These are phyloP conservation scores for Magallana ariakensis DNA, from an alignment of 1,140 invertebrate genomes.

Conservation along the genomic window DNA sequence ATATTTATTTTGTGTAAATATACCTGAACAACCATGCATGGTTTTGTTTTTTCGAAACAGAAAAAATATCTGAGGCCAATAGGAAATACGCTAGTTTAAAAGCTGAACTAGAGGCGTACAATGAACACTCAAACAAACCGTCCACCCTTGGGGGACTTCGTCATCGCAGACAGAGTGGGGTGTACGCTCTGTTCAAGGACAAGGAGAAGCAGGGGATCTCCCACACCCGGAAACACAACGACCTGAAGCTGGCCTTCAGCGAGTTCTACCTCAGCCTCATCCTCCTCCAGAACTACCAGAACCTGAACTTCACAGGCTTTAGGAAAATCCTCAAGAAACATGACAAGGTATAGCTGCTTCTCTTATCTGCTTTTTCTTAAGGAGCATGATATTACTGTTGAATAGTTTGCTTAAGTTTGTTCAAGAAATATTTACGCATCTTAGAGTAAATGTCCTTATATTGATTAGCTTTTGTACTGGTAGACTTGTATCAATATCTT, in stretches of 20 bases:
- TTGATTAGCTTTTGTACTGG: too few species aligned
- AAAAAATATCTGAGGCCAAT: constrained; percentile 98
- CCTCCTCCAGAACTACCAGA: constrained; percentile 89
- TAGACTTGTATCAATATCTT: too few species aligned
- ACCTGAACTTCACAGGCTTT: constrained; percentile 99
- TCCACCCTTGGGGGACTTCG: constrained; percentile 61
- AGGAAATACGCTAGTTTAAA: constrained; percentile 95
- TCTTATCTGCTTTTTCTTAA: too few species aligned
- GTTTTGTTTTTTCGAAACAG: constrained; percentile 80
- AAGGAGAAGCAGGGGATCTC: constrained; percentile 66
- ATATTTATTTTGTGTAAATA: too few species aligned
- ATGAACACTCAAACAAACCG: constrained; percentile 70
- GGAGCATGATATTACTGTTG: too few species aligned
- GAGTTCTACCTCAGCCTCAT: constrained; percentile 99
- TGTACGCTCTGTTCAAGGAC: constrained; percentile 68
- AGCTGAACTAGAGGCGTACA: constrained; percentile 86
- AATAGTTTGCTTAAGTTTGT: too few species aligned
- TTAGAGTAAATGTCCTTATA: too few species aligned
- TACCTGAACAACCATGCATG: too few species aligned
- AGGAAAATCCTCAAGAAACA: constrained; percentile 99
- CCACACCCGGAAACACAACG: constrained; percentile 82
- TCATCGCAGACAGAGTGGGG: constrained; percentile 56
- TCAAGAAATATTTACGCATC: too few species aligned
- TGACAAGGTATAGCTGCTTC: constrained; percentile 89
- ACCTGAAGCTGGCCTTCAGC: constrained; percentile 98